These are phyloP conservation scores for Strigamia crassipes DNA, from an alignment of 2,888 invertebrate genomes.

Conservation along the genomic window DNA sequence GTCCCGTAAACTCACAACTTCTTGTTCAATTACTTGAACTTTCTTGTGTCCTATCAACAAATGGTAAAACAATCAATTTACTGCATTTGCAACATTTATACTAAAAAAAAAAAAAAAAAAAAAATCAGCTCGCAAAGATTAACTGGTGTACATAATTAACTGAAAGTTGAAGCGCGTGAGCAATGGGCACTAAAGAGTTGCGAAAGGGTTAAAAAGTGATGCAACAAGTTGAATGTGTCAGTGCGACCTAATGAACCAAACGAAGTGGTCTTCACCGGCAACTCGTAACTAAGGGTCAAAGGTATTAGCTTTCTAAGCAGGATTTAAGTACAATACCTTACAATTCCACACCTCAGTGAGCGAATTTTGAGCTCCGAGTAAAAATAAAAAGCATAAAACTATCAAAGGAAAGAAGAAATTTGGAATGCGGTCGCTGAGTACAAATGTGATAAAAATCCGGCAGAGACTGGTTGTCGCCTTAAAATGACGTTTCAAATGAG, in stretches of 20 bases:
- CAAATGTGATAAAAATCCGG: background rate
- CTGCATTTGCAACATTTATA: background rate
- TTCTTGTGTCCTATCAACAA: slow-evolving; percentile 13
- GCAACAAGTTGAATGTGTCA: background rate
- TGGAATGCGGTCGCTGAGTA: background rate
- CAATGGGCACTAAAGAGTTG: background rate
- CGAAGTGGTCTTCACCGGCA: background rate
- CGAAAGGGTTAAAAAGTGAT: background rate
- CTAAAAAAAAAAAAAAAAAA: background rate
- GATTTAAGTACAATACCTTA: background rate
- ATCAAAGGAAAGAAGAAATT: background rate
- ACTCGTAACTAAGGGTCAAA: background rate
- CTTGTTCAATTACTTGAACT: slow-evolving; percentile 23
- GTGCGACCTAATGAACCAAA: background rate
- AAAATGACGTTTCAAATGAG: background rate
- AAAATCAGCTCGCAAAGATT: background rate
- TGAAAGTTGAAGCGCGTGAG: background rate
- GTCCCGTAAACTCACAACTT: slow-evolving; percentile 24
- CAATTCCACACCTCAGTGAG: background rate
- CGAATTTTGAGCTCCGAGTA: background rate
- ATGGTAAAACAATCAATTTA: background rate
- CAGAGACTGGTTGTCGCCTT: slow-evolving; percentile 5
- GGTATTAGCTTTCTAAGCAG: background rate
- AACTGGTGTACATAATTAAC: background rate
- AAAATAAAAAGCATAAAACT: background rate